Evolutionary conservation across 2,888 invertebrate genomes (phyloP).

Genomic region (Timandra comae): DNA sequence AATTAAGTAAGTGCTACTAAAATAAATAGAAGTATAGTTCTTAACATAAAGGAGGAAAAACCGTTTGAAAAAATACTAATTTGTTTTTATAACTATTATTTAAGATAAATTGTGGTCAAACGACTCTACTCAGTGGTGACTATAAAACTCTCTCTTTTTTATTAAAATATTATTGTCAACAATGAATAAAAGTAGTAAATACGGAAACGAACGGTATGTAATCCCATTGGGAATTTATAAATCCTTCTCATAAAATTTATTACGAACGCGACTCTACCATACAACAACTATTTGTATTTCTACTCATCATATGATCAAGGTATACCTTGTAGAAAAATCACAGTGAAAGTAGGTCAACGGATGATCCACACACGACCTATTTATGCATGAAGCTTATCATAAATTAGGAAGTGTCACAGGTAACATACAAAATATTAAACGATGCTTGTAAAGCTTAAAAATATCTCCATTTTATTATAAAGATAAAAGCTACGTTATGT

Average conservation of each 20-base stretch:
- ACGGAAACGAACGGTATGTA: slow-evolving; percentile 4
- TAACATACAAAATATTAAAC: slow-evolving; percentile 16
- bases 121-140: slow-evolving; percentile 1
- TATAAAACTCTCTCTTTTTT: slow-evolving; percentile 6
- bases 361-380: slow-evolving; percentile 31
- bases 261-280: slow-evolving; percentile 5
- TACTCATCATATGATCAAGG: slow-evolving; percentile 6
- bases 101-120: slow-evolving; percentile 2
- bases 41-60: not conserved
- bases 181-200: slow-evolving; percentile 1
- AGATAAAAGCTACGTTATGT: not conserved
- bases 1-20: not conserved
- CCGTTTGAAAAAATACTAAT: no score
- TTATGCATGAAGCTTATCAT: slow-evolving; percentile 23
- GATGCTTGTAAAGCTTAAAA: slow-evolving; percentile 17
- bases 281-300: slow-evolving; percentile 4
- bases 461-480: slow-evolving; percentile 5
- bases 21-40: not conserved
- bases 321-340: slow-evolving; percentile 25
- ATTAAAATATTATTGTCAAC: not conserved
- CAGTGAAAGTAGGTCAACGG: slow-evolving; percentile 51
- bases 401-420: slow-evolving; percentile 17
- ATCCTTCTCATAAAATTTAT: slow-evolving; percentile 11
- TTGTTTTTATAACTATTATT: no score
- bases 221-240: slow-evolving; percentile 8